A percentile compares a stretch with the other conserved stretches of the same genome.
Conservation (phyloP, 2,888 invertebrate genomes). For the Copidosoma aretas region DNA sequence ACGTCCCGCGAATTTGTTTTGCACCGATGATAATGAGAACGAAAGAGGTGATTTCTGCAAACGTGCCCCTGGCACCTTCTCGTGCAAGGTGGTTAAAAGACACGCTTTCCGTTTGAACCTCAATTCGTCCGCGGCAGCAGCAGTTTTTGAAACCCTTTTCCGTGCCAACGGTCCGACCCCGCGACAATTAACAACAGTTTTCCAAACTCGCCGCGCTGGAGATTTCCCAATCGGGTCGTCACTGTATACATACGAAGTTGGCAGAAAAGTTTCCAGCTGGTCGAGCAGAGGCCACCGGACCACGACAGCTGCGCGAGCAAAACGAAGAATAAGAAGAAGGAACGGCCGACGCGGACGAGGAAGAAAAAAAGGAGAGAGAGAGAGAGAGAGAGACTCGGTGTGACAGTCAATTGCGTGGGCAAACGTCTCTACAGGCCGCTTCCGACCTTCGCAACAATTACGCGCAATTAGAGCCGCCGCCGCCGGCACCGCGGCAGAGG, state of each 20-base stretch:
- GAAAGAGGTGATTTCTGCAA: no score
- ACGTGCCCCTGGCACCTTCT: no score
- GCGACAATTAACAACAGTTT: no score
- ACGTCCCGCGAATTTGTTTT: slow-evolving; percentile 33
- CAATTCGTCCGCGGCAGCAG: no score
- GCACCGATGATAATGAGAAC: no score
- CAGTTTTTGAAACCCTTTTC: no score
- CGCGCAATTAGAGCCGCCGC: slow-evolving; percentile 57
- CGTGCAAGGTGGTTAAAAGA: no score
- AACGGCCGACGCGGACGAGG: not conserved
- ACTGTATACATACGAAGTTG: not conserved
- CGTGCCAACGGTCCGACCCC: no score
- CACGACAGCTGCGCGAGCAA: not conserved
- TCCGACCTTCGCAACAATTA: slow-evolving; percentile 61
- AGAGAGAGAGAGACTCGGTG: slow-evolving; percentile 37
- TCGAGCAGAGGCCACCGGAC: not conserved
- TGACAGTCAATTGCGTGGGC: slow-evolving; percentile 56
- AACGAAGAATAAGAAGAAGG: not conserved
- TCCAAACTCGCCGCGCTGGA: no score
- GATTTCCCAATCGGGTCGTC: no score
- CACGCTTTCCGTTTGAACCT: no score
- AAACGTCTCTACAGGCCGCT: slow-evolving; percentile 54
- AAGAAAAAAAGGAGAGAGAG: not conserved
- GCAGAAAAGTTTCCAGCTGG: not conserved
- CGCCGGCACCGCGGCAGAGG: slow-evolving; percentile 54